phyloP scores from a whole-genome alignment of 2,797 vertebrate genomes.

The Echeneis naucrates region DNA sequence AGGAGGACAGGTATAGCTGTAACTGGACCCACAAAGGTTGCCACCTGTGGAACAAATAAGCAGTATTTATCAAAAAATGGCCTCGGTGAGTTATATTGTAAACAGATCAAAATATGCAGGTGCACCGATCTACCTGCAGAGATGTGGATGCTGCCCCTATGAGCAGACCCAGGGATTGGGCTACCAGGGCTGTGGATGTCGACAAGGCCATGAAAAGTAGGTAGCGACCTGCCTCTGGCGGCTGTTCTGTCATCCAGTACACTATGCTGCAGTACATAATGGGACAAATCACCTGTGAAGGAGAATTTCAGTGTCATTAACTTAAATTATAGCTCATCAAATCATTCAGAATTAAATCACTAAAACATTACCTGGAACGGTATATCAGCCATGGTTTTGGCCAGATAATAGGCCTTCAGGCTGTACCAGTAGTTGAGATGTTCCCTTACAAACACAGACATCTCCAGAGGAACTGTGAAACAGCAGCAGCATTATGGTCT shows the following conservation, averaged over 20 bases:
- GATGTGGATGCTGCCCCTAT: constrained; percentile 98
- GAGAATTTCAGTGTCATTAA: constrained; percentile 13
- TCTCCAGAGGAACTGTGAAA: constrained; percentile 93
- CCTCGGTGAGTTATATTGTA: not conserved
- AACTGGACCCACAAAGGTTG: constrained; percentile 96
- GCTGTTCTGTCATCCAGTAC: constrained; percentile 99
- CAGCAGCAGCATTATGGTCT: constrained; percentile 39
- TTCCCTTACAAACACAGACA: constrained; percentile 95
- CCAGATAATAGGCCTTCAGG: constrained; percentile 97
- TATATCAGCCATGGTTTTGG: constrained; percentile 97
- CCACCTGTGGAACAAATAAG: constrained; percentile 85
- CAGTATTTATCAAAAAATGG: not conserved
- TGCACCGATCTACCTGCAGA: constrained; percentile 89
- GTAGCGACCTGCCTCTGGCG: constrained; percentile 91
- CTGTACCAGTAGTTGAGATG: constrained; percentile 99
- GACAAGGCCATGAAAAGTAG: constrained; percentile 96
- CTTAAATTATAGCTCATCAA: constrained; percentile 1
- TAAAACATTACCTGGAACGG: constrained; percentile 92
- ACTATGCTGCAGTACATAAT: constrained; percentile 97
- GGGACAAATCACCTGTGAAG: constrained; percentile 91
- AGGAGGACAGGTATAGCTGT: constrained; percentile 96
- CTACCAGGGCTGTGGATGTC: constrained; percentile 94
- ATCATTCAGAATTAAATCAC: not conserved
- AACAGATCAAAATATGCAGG: not conserved
- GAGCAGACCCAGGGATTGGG: constrained; percentile 95